Evolutionary conservation across 2,797 vertebrate genomes (phyloP), one percentile per base, ranked within the genome.

Genomic region (Chromobotia macracanthus): DNA sequence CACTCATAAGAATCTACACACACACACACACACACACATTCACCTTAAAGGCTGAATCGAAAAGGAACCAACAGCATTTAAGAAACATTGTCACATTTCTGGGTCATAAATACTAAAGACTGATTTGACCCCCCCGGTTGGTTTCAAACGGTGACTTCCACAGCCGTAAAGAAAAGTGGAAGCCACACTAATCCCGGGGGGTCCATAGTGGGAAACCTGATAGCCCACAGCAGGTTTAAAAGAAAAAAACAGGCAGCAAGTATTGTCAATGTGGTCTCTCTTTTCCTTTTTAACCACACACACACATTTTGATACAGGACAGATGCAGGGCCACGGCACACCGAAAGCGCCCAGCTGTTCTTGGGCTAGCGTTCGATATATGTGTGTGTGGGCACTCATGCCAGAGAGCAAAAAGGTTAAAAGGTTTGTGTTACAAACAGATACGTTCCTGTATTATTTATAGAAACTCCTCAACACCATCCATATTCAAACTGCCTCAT

Each of bases 41-140:
- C 72, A 65, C 44, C 89, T 85, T 82, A 90, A 90, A 83, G 91
- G 86, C 91, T 95, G 95, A 97, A 95, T 95, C 95, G 94, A 65
- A 93, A 93, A 86, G 93, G 92, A 95, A 96, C 31, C 93, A 84
- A 93, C 91, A 94, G 93, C 92, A 94, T 95, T 97, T 97, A 95
- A 96, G 94, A 95, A 90, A 87, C 92, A 92, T 96, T 95, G 95
- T 97, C 96, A 94, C 94, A 94, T 98, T 98, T 97, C 95, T 66
- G 92, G 94, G 95, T 96, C 97, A 98, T 98, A 98, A 99, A 98
- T 95, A 96, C 95, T 95, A 95, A n/a, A 89, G 95, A 98, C 96
- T 98, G 96, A 97, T 97, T 96, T 96, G 91, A 94, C 96, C 95
- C 95, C 94, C 94, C 93, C 92, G 94, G 90, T 94, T 81, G 94